phyloP scores from a whole-genome alignment of 2,888 invertebrate genomes.

The Calameuta filiformis region DNA sequence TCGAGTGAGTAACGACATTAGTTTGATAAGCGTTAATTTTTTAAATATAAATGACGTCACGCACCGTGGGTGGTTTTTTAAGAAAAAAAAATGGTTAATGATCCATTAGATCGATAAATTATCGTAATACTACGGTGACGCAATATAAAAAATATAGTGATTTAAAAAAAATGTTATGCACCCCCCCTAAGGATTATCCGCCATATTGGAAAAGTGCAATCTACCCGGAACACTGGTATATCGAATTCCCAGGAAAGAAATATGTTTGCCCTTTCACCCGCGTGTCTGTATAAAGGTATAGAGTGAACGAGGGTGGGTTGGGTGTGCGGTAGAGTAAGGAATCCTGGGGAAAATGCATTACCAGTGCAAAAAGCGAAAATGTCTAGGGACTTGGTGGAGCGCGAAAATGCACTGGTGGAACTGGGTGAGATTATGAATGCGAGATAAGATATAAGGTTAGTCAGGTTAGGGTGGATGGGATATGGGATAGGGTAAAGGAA shows the following conservation, averaged over 20 bases:
- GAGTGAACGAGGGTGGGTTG: neutral
- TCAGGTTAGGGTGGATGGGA: slow-evolving; percentile 8
- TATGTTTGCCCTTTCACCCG: neutral
- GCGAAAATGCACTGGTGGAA: slow-evolving; percentile 8
- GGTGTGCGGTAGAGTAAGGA: neutral
- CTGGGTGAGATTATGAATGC: slow-evolving; percentile 28
- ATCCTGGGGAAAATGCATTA: neutral
- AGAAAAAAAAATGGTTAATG: no score
- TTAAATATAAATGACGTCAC: neutral
- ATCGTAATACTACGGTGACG: neutral
- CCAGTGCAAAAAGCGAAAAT: neutral
- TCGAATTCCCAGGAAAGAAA: neutral
- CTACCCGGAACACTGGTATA: neutral
- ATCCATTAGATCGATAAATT: no score
- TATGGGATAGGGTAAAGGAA: neutral
- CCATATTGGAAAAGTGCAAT: neutral
- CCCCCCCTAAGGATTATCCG: neutral
- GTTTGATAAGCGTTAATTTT: neutral
- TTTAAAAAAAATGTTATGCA: no score
- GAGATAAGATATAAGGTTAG: slow-evolving; percentile 26
- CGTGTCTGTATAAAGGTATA: neutral
- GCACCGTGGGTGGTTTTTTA: no score
- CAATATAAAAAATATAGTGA: neutral
- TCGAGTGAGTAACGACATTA: neutral
- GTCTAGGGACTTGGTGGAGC: neutral